Evolutionary conservation across 1,140 invertebrate genomes (phyloP), one percentile per base, ranked within the genome.

Genomic region (Vanessa tameamea): DNA sequence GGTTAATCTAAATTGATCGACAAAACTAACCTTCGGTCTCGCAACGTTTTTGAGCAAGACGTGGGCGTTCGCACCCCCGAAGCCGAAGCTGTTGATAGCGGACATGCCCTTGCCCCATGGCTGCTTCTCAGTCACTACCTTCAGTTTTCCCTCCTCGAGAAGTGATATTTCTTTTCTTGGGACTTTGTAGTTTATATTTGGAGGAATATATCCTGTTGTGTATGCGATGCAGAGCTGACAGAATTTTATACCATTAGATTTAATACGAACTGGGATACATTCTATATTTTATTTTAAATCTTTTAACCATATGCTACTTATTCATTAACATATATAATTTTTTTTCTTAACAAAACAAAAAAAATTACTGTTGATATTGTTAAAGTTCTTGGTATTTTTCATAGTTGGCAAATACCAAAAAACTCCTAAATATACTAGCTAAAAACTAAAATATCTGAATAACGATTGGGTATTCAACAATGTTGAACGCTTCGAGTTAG

Each of bases 51-150:
- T 94, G 1, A 97, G 82, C 3, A 98, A 85, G 2, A 95, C 94
- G 88, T 97, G 97, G 14, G 96, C 96, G 89, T 98, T 97, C 51
- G 96, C 95, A 26, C 96, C 97, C 69, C 97, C 97, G 87, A 97
- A 98, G 3, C 97, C 97, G 90, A 97, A 98, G 31, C 96, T 97
- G 90, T 97, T 98, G 16, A 97, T 91, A n/a, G 93, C 93, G 85
- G 96, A 88, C 76, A 93, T 92, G 15, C 94, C 95, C 50, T 95
- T 94, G 59, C 94, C 87, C 92, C 96, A 95, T 0, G 93, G 92
- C 0, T 93, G 95, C 55, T 94, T 94, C 59, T 97, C 94, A 0
- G 94, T 94, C 2, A 97, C 95, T 3, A 96, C 95, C 82, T 95
- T 93, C 11, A 98, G 90, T 43, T 95, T 89, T 0, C 96, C 96